Evolutionary conservation across 2,888 invertebrate genomes (phyloP), one percentile per base, ranked within the genome.

Genomic region (Baronia brevicornis): DNA sequence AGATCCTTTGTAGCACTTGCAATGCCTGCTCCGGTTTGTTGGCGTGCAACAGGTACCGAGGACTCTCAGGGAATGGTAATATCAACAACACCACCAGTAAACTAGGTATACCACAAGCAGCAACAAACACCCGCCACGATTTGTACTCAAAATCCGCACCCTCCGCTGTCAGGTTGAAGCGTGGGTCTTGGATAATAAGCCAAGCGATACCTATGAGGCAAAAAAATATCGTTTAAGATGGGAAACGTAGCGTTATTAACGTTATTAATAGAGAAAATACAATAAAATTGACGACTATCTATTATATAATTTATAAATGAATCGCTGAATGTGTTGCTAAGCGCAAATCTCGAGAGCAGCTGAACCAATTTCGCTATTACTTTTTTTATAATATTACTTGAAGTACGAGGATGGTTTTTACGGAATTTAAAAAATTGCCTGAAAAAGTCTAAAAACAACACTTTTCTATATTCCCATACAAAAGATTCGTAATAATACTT

Each of bases 61-160:
- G 88, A 9, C 87, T 86, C 65, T 88, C 88, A 0, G 87, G 87
- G 51, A 87, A 77, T 0, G 85, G 84, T n/a, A 75, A 46, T 14
- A 87, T 60, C 4, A 86, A 56, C 22, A 85, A 46, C 19, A 82
- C 77, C 33, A 87, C 86, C 29, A 87, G 46, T 11, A 88, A 59
- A 26, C 86, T 86, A 1, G 88, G 88, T 12, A 86, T 53, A 1
- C 88, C 86, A 41, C 89, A 89, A 1, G 90, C 77, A 0, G 87
- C 84, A 12, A 90, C 84, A 52, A 90, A 90, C 7, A 89, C 78
- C 2, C 89, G 63, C 90, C 90, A 90, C 0, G 89, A 87, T 1
- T 79, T 86, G 56, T 87, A 88, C 32, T 67, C 57, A 59, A 86
- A 84, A 13, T 46, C 48, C 0, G 66, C 67, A 0, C 43, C 66